phyloP scores from a whole-genome alignment of 2,113 vertebrate species.

The Malurus melanocephalus region DNA sequence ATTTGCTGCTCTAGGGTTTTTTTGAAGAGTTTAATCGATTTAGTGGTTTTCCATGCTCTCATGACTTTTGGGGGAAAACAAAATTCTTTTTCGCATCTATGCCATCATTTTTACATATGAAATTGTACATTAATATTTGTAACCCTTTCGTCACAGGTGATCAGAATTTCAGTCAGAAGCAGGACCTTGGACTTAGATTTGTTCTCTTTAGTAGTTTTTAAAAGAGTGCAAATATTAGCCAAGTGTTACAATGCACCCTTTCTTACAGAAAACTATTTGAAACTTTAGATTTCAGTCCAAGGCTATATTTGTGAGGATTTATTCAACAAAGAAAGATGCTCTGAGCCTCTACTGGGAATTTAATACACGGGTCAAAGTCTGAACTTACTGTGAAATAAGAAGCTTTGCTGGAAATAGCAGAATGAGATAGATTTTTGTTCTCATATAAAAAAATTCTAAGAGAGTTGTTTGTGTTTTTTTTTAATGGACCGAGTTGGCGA shows the following conservation, averaged over 20 bases:
- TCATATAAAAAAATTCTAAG: background rate
- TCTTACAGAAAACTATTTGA: conserved; percentile 23
- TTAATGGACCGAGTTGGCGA: background rate
- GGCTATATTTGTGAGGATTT: conserved; percentile 45
- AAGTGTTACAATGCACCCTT: conserved; percentile 19
- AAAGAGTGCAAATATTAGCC: conserved; percentile 5
- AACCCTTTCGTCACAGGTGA: background rate
- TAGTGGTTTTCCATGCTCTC: background rate
- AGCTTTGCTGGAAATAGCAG: conserved; percentile 42
- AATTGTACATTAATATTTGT: background rate
- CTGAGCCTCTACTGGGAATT: conserved; percentile 14
- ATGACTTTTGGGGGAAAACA: background rate
- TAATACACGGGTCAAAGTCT: conserved; percentile 50
- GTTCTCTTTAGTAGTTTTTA: background rate
- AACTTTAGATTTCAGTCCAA: conserved; percentile 28
- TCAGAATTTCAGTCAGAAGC: background rate
- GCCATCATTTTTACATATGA: background rate
- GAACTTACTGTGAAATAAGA: conserved; percentile 52
- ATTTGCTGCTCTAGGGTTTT: background rate
- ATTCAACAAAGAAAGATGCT: conserved; percentile 52
- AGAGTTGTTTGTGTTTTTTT: background rate
- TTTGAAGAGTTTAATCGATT: background rate
- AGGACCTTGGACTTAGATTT: background rate
- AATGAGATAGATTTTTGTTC: conserved; percentile 40
- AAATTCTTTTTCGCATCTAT: background rate